A percentile compares a stretch with the other conserved stretches of the same genome.
Evolutionary conservation across 2,797 vertebrate genomes (phyloP).

Genomic region (Rhincodon typus): DNA sequence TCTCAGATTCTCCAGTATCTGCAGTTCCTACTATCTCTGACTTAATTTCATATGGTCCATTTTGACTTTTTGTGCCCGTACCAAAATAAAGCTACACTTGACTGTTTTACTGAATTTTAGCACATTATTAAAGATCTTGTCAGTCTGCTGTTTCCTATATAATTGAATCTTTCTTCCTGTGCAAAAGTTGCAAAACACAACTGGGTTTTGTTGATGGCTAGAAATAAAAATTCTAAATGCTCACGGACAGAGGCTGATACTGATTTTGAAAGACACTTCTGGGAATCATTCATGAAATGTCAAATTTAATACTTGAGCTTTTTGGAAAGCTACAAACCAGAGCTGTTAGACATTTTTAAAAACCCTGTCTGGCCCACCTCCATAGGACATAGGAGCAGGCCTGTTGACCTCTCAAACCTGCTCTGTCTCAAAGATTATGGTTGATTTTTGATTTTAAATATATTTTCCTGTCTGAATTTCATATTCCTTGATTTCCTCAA

Average conservation of each 20-base stretch:
- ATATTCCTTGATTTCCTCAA: no score
- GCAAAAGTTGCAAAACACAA: background rate
- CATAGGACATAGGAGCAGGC: no score
- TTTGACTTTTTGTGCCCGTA: background rate
- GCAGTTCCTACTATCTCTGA: no score
- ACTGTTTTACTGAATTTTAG: no score
- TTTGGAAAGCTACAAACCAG: background rate
- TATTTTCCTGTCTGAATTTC: no score
- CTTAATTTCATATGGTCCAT: background rate
- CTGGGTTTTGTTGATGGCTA: background rate
- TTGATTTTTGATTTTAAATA: no score
- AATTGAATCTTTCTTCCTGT: background rate
- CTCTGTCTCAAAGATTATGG: no score
- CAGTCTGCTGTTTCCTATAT: background rate
- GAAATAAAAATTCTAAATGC: background rate
- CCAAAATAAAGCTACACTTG: background rate
- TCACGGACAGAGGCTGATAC: background rate
- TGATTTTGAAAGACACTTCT: background rate
- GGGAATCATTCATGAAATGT: background rate
- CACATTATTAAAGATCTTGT: background rate
- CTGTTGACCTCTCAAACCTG: no score
- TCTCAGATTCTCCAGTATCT: no score
- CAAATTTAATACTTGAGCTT: background rate
- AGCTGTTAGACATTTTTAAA: background rate
- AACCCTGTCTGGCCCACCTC: background rate